These are phyloP conservation scores for Sebastes nivosus DNA, from an alignment of 2,797 vertebrate genomes.

Conservation along the genomic window DNA sequence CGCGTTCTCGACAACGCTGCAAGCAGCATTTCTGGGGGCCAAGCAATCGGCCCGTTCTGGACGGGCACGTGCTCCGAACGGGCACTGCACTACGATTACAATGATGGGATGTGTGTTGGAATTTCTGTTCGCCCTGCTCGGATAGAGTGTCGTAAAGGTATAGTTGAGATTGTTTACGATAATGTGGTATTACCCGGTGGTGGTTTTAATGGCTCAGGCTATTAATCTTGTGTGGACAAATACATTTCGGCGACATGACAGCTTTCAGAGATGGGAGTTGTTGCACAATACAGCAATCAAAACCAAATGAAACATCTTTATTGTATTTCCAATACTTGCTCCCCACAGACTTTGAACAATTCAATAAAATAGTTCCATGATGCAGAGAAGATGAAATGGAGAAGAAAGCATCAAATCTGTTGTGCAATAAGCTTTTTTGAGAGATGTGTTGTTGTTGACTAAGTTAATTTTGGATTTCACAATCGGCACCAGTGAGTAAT, in stretches of 20 bases:
- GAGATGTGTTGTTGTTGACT: constrained; percentile 10
- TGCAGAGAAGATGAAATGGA: neutral
- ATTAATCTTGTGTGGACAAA: neutral
- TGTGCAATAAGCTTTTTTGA: neutral
- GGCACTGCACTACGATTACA: too few relatives aligned
- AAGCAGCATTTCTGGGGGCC: too few relatives aligned
- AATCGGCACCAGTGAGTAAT: constrained; percentile 4
- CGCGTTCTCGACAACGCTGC: too few relatives aligned
- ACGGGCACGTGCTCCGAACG: too few relatives aligned
- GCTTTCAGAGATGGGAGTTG: neutral
- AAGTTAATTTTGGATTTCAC: constrained; percentile 14
- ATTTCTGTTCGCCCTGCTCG: neutral
- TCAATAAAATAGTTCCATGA: neutral
- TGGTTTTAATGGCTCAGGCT: neutral
- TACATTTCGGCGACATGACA: neutral
- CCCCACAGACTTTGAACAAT: neutral
- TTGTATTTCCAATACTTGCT: constrained; percentile 21
- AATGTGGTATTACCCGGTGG: neutral
- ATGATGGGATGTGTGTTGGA: neutral
- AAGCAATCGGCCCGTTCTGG: too few relatives aligned
- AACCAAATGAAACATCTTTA: constrained; percentile 8
- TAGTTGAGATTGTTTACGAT: neutral
- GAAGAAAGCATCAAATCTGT: constrained; percentile 6
- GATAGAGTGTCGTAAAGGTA: neutral
- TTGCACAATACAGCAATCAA: neutral